Percentiles rank a stretch among this genome's conserved stretches.
phyloP scores from a whole-genome alignment of 2,888 invertebrate genomes.

The Odontocerum albicorne region DNA sequence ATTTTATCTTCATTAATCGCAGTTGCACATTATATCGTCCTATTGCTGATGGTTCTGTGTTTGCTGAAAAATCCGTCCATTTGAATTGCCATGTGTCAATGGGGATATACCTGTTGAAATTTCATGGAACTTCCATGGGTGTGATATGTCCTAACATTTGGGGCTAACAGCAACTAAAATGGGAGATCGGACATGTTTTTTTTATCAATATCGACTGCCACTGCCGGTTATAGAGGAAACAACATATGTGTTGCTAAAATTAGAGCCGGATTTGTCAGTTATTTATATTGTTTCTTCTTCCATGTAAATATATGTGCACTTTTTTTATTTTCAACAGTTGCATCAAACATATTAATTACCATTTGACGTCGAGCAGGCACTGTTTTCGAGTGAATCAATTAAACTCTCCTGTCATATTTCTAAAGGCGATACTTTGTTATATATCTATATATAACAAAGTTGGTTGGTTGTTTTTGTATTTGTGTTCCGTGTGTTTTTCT shows the following conservation, averaged over 20 bases:
- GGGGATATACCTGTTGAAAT: slow-evolving; percentile 67
- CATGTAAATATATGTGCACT: slow-evolving; percentile 18
- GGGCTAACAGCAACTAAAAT: slow-evolving; percentile 51
- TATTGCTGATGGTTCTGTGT: slow-evolving; percentile 55
- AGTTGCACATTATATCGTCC: slow-evolving; percentile 55
- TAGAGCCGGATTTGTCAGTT: slow-evolving; percentile 58
- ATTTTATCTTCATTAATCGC: slow-evolving; percentile 36
- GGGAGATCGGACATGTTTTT: slow-evolving; percentile 56
- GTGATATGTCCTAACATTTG: slow-evolving; percentile 49
- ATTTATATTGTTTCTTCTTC: slow-evolving; percentile 44
- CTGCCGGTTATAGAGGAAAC: slow-evolving; percentile 60
- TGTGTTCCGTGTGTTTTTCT: no score
- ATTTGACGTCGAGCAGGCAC: slow-evolving; percentile 61
- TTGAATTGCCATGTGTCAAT: slow-evolving; percentile 58
- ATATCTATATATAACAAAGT: no score
- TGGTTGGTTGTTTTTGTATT: no score
- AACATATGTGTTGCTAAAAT: slow-evolving; percentile 67
- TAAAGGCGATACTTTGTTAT: slow-evolving; percentile 74
- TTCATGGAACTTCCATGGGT: slow-evolving; percentile 62
- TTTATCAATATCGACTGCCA: slow-evolving; percentile 60
- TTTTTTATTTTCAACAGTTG: slow-evolving; percentile 55
- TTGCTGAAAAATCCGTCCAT: slow-evolving; percentile 58
- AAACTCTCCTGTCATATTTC: slow-evolving; percentile 68
- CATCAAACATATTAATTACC: slow-evolving; percentile 66
- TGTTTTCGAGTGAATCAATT: slow-evolving; percentile 63